Evolutionary conservation across 1,140 invertebrate genomes (phyloP).

Genomic region (Pararge aegeria): DNA sequence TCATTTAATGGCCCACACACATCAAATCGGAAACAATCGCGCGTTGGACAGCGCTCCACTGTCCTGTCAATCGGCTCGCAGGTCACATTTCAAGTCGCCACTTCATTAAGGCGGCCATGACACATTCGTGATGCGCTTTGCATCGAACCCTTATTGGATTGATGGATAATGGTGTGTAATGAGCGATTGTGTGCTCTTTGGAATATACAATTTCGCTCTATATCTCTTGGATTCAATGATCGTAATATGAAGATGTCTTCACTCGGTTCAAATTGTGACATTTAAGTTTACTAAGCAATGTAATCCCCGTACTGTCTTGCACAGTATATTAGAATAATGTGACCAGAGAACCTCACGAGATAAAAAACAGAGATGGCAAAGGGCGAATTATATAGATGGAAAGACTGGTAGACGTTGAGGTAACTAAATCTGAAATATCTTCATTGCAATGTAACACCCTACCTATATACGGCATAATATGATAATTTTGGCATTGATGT

Average conservation of each 20-base stretch:
- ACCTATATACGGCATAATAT: no score
- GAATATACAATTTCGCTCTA: constrained; percentile 6
- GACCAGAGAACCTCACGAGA: no score
- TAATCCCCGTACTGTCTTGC: no score
- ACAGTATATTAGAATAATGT: no score
- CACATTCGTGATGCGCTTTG: constrained; percentile 45
- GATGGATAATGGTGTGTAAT: constrained; percentile 23
- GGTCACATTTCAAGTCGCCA: constrained; percentile 50
- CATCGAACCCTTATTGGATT: constrained; percentile 27
- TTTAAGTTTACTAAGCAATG: no score
- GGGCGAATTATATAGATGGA: no score
- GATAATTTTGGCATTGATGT: no score
- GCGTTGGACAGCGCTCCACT: constrained; percentile 44
- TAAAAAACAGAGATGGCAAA: no score
- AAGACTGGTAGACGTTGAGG: no score
- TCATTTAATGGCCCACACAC: constrained; percentile 30
- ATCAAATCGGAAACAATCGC: constrained; percentile 55
- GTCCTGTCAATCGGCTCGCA: constrained; percentile 63
- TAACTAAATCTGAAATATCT: no score
- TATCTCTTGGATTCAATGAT: background rate
- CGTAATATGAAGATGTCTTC: background rate
- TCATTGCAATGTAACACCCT: no score
- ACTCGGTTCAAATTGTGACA: no score
- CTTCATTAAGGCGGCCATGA: constrained; percentile 54
- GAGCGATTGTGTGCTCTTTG: constrained; percentile 18